Evolutionary conservation across 2,888 invertebrate genomes (phyloP).

Genomic region (Volucella inflata): DNA sequence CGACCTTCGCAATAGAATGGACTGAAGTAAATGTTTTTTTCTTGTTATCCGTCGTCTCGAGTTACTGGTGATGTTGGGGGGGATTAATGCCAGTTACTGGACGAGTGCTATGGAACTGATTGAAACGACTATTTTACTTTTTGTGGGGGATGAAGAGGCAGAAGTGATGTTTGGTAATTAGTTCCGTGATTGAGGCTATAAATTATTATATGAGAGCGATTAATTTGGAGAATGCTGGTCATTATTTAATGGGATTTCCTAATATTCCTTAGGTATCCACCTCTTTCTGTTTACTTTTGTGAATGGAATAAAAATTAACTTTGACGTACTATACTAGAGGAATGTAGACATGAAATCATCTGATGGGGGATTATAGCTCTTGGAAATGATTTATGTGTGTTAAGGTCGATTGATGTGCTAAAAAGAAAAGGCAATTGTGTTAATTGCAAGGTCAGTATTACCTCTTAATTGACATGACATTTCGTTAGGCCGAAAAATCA

Average conservation of each 20-base stretch:
- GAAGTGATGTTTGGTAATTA: conserved; percentile 62
- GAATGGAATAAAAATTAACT: neutral
- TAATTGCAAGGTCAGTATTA: too few species aligned
- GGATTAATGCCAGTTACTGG: conserved; percentile 46
- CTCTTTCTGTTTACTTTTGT: neutral
- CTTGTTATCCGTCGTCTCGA: conserved; percentile 63
- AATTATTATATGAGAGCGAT: conserved; percentile 65
- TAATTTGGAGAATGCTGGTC: conserved; percentile 48
- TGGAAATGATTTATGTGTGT: too few species aligned
- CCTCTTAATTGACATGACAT: too few species aligned
- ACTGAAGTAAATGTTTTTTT: conserved; percentile 58
- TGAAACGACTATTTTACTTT: conserved; percentile 48
- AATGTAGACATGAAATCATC: too few species aligned
- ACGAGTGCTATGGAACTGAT: conserved; percentile 38
- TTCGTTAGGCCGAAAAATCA: too few species aligned
- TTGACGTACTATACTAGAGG: neutral
- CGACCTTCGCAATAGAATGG: neutral
- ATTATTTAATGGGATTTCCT: conserved; percentile 43
- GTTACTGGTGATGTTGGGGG: conserved; percentile 29
- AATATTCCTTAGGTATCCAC: neutral
- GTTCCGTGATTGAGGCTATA: conserved; percentile 69
- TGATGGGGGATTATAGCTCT: too few species aligned
- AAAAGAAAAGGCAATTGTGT: too few species aligned
- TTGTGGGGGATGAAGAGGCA: neutral
- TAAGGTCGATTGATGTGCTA: too few species aligned